Conservation (phyloP, 37 sponge, comb jelly and placozoan species). For the Bolinopsis microptera region DNA sequence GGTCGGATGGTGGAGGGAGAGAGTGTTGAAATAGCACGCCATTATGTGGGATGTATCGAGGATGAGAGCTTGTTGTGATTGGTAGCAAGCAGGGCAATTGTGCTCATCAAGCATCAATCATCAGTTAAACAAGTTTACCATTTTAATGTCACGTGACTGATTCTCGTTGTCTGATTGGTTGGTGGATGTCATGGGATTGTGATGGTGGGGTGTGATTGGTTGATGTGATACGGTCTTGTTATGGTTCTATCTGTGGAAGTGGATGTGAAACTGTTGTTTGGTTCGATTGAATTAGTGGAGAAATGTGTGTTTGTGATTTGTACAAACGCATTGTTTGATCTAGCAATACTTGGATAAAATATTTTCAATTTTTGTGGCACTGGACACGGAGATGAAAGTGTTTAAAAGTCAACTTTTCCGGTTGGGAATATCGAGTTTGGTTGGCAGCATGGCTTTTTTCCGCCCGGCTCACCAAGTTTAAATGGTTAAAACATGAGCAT, state of each 20-base stretch:
- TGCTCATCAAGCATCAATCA: neutral
- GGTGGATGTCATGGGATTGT: neutral
- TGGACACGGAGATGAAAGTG: too few relatives aligned
- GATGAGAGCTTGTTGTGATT: neutral
- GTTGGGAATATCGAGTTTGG: too few relatives aligned
- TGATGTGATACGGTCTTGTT: too few relatives aligned
- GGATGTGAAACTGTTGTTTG: neutral
- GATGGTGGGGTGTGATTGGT: neutral
- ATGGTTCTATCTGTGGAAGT: neutral
- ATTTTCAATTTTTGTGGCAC: too few relatives aligned
- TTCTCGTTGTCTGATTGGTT: neutral
- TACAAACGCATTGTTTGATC: too few relatives aligned
- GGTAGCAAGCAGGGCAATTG: neutral
- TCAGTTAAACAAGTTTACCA: neutral
- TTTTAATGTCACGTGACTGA: neutral
- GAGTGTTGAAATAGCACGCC: neutral
- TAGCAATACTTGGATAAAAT: too few relatives aligned
- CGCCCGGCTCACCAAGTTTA: too few relatives aligned
- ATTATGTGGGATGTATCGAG: neutral
- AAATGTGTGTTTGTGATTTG: neutral
- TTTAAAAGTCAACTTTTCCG: too few relatives aligned
- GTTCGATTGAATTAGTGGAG: neutral
- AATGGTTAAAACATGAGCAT: too few relatives aligned
- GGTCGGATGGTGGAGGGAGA: neutral
- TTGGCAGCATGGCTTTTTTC: too few relatives aligned